Percentiles rank a stretch among this genome's conserved stretches.
phyloP scores from a whole-genome alignment of 2,113 vertebrate species.

The Engraulis encrasicolus region DNA sequence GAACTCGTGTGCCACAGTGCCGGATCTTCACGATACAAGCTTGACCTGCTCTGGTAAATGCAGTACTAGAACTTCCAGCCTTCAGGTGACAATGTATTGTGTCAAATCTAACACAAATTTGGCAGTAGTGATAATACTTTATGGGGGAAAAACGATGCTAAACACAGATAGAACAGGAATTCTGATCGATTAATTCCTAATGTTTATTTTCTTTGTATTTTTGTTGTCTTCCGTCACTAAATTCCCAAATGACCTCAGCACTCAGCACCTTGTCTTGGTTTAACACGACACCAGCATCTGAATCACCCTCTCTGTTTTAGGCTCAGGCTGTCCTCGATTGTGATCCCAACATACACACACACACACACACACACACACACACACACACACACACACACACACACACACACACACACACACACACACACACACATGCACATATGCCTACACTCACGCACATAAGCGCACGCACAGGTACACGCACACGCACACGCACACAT shows the following conservation, averaged over 20 bases:
- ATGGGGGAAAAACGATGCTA: neutral
- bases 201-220: conserved; percentile 10
- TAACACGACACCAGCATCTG: neutral
- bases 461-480: no score
- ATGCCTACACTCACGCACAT: no score
- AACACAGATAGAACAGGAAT: neutral
- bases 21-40: neutral
- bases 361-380: no score
- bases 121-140: conserved; percentile 28
- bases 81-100: conserved; percentile 20
- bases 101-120: conserved; percentile 38
- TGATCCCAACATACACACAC: neutral
- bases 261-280: neutral
- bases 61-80: neutral
- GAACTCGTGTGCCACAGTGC: no score
- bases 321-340: neutral
- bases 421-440: no score
- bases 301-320: neutral
- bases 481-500: no score
- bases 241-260: neutral
- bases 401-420: no score
- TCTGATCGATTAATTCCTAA: conserved; percentile 33
- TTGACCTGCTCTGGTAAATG: neutral
- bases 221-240: neutral
- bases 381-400: no score